These are phyloP conservation scores for Stenodema calcarata DNA, from an alignment of 2,888 invertebrate genomes.

Conservation along the genomic window DNA sequence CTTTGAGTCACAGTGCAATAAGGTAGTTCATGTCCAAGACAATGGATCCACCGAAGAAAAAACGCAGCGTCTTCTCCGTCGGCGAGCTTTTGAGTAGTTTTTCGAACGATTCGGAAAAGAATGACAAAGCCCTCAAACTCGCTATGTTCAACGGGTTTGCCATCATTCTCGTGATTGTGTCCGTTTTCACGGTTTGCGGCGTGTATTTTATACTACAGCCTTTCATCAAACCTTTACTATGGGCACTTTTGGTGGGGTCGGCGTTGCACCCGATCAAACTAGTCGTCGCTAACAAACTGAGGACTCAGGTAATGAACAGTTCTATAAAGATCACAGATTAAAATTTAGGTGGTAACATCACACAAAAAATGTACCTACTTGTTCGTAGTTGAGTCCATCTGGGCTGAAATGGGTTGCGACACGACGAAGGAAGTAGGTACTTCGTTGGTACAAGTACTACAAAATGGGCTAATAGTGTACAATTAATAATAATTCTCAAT, in stretches of 20 bases:
- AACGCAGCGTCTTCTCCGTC: constrained; percentile 50
- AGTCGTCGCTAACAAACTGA: constrained; percentile 75
- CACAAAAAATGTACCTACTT: too few species aligned
- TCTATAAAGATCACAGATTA: too few species aligned
- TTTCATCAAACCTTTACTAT: constrained; percentile 90
- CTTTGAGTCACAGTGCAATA: neutral
- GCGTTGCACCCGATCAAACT: constrained; percentile 95
- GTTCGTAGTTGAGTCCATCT: too few species aligned
- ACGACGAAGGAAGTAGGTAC: too few species aligned
- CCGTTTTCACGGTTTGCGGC: constrained; percentile 75
- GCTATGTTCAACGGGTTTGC: constrained; percentile 90
- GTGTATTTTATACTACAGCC: constrained; percentile 87
- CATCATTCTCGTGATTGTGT: constrained; percentile 74
- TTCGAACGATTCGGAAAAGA: constrained; percentile 49
- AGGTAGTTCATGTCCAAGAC: neutral
- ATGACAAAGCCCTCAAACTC: constrained; percentile 89
- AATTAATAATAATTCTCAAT: too few species aligned
- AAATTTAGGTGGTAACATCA: too few species aligned
- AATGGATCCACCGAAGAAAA: constrained; percentile 45
- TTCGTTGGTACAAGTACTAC: too few species aligned
- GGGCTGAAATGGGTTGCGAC: too few species aligned
- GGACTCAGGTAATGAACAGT: constrained; percentile 74
- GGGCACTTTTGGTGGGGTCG: constrained; percentile 96
- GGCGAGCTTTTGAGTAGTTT: constrained; percentile 48
- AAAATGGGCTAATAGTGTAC: too few species aligned